Conservation (phyloP, 2,888 invertebrate genomes). For the Heliconius aoede region DNA sequence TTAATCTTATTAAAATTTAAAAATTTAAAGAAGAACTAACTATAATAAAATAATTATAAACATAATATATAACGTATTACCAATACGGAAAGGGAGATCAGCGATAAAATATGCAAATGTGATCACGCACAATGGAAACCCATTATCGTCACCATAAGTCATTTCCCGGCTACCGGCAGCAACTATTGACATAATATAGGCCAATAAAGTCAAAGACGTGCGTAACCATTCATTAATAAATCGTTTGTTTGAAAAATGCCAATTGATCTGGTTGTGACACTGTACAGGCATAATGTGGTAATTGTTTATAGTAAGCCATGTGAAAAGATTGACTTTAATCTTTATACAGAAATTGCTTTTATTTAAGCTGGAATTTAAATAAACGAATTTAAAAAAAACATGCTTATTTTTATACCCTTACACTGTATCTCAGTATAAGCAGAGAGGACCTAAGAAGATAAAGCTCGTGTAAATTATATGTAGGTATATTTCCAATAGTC, state of each 20-base stretch:
- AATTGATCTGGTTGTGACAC: slow-evolving; percentile 7
- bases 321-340: too few species aligned
- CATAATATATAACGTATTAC: background rate
- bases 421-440: too few species aligned
- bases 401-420: too few species aligned
- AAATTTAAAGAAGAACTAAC: too few species aligned
- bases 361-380: background rate
- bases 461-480: too few species aligned
- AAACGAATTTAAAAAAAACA: too few species aligned
- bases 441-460: too few species aligned
- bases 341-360: background rate
- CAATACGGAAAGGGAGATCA: background rate
- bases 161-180: slow-evolving; percentile 21
- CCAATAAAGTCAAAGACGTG: slow-evolving; percentile 40
- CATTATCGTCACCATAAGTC: slow-evolving; percentile 36
- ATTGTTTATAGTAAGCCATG: too few species aligned
- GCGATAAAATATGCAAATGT: slow-evolving; percentile 32
- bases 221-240: slow-evolving; percentile 30
- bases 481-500: background rate
- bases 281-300: background rate
- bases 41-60: background rate
- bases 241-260: slow-evolving; percentile 38
- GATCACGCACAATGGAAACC: slow-evolving; percentile 33
- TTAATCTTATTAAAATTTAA: too few species aligned
- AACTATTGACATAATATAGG: slow-evolving; percentile 39